Evolutionary conservation across 2,113 vertebrate species (phyloP), one percentile per base, ranked within the genome.

Genomic region (Nothobranchius kuhntae): DNA sequence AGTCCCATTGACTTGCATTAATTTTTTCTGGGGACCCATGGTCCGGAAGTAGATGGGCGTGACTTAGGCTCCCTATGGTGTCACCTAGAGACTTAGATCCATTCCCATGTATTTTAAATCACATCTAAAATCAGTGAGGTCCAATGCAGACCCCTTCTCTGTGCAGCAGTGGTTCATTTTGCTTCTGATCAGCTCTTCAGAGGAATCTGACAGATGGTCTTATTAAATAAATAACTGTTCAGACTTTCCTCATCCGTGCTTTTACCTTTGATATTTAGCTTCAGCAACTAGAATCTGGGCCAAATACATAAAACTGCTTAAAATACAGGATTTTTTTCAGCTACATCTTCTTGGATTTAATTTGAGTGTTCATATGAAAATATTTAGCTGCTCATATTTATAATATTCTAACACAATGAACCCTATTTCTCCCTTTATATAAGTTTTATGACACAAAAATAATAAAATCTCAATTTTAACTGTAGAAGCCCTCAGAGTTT

Each of bases 251-350:
- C 24, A 24, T 21, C 11, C 52, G 5, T 13, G 24, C 9, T 53
- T 52, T 53, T 26, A 53, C 51, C 52, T 53, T 26, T 53, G 52
- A 53, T 53, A 53, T 26, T 53, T 53, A 53, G 51, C 51, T 9
- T 7, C 47, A 50, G n/a, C 48, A 51, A 51, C 48, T 15, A 51
- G 48, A 5, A 51, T 51, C n/a, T n/a, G 48, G 9, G n/a, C 12
- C 52, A 26, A 30, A 53, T n/a, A 15, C 60, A 51, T 51, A 17
- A 51, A 51, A 51, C 9, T 21, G 7, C 48, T 48, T n/a, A n/a
- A 48, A n/a, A 15, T 2, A n/a, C 6, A 7, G 47, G 6, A n/a
- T n/a, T 6, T 48, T 48, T 48, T 48, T 21, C 21, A 21, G 15
- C 0, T 8, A 48, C 1, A 40, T 40, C 1, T 40, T 40, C 38